These are phyloP conservation scores for Unio delphinus DNA, from an alignment of 2,888 invertebrate genomes.

Conservation along the genomic window DNA sequence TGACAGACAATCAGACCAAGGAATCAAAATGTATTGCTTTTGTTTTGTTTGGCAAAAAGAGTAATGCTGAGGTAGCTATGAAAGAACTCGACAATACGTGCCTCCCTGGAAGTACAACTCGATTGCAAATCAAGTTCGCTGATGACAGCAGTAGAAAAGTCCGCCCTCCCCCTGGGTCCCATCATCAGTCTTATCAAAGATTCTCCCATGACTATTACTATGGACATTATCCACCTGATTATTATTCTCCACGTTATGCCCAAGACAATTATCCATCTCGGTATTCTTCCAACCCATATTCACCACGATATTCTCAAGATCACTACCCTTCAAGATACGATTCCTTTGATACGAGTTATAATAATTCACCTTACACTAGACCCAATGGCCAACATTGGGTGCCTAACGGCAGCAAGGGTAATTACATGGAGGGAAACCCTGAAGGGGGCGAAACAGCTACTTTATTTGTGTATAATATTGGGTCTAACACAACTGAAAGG, in stretches of 20 bases:
- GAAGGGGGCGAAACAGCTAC: conserved; percentile 17
- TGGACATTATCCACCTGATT: no score
- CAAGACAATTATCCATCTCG: no score
- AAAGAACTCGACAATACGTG: conserved; percentile 84
- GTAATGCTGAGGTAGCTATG: conserved; percentile 92
- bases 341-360: no score
- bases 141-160: conserved; percentile 79
- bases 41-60: conserved; percentile 84
- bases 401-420: conserved; percentile 15
- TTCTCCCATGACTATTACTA: neutral
- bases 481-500: conserved; percentile 69
- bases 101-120: conserved; percentile 87
- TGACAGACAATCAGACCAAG: conserved; percentile 90
- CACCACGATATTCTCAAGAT: no score
- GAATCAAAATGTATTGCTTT: conserved; percentile 92
- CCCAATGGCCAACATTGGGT: no score
- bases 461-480: conserved; percentile 72
- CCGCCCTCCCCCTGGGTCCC: conserved; percentile 32
- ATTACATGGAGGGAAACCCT: neutral
- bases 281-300: no score
- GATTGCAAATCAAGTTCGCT: conserved; percentile 87
- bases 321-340: no score
- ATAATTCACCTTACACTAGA: no score
- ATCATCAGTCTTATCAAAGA: conserved; percentile 15
- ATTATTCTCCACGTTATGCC: no score